phyloP scores from a whole-genome alignment of 2,888 invertebrate species.

The Hofmannophila pseudospretella region DNA sequence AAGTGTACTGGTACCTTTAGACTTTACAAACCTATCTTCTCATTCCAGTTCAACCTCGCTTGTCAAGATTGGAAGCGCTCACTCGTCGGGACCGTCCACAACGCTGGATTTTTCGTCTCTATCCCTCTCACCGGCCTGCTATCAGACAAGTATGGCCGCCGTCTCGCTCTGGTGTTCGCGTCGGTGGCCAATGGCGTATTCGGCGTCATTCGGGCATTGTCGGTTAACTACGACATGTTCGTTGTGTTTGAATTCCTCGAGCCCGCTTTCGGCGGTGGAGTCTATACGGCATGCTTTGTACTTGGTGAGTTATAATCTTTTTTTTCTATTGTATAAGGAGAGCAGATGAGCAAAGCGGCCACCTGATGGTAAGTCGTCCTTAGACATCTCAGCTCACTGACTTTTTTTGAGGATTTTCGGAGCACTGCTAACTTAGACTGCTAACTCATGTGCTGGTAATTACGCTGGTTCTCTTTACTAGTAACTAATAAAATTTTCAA shows the following conservation, averaged over 20 bases:
- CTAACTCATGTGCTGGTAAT: no score
- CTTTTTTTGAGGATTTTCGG: no score
- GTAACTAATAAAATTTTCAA: no score
- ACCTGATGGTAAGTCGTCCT: no score
- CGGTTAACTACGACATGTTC: conserved; percentile 78
- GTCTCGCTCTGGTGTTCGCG: conserved; percentile 77
- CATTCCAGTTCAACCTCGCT: conserved; percentile 80
- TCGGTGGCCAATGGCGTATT: conserved; percentile 74
- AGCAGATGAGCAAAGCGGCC: no score
- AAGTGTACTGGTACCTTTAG: no score
- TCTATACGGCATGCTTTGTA: conserved; percentile 79
- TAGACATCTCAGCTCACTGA: no score
- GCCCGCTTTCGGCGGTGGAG: conserved; percentile 75
- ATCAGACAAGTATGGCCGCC: conserved; percentile 83
- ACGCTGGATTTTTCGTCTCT: conserved; percentile 85
- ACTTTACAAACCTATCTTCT: no score
- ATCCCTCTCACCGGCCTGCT: conserved; percentile 83
- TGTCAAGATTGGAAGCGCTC: conserved; percentile 86
- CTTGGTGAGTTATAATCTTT: conserved; percentile 75
- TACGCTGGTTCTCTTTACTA: no score
- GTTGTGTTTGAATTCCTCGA: conserved; percentile 78
- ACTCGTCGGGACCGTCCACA: conserved; percentile 85
- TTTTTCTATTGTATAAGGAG: no score
- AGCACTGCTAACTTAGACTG: no score
- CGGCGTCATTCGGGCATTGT: conserved; percentile 77